Evolutionary conservation across 2,797 vertebrate species (phyloP), one percentile per base, ranked within the genome.

Genomic region (Melanotaenia nigrans): DNA sequence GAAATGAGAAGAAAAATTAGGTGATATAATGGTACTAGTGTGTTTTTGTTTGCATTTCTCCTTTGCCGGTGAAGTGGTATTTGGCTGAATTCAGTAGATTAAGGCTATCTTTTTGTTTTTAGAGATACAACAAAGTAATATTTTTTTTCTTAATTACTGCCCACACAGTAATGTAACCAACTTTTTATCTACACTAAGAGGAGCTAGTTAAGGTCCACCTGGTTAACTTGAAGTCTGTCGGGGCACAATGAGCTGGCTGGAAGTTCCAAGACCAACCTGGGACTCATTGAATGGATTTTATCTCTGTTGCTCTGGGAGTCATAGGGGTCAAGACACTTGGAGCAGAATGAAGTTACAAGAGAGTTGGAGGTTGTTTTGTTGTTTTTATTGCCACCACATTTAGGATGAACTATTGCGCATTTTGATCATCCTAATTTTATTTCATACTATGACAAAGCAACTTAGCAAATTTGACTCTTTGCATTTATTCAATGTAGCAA

Each of bases 1-100:
- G 69, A 74, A 79, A 67, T 32, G 16, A 58, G 6, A 75, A 22
- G 38, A 47, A n/a, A 25, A 63, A 74, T 42, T 33, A 68, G n/a
- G 57, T 36, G 59, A 57, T 84, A 47, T 63, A 2, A 14, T 32
- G 63, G 22, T 20, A n/a, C 33, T 56, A 20, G 60, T 7, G 24
- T 57, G 16, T 64, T 68, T 60, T 22, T 10, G 36, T 65, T 42
- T 58, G 49, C 54, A 18, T 47, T 20, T 58, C 38, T 59, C 22
- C 18, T 11, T 0, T 38, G 30, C n/a, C 49, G 38, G 36, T 22
- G 40, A 55, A 59, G 47, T 61, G 67, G 68, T 57, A 28, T 53
- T 42, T 60, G 58, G 36, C 45, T 47, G 45, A 18, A 20, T 7
- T 25, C 42, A 42, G 66, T 4, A 3, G 14, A 12, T 2, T 57